Percentiles rank a stretch among this genome's conserved stretches.
These are phyloP conservation scores for Pseudochaenichthys georgianus DNA, from an alignment of 2,797 vertebrate species.

Conservation along the genomic window DNA sequence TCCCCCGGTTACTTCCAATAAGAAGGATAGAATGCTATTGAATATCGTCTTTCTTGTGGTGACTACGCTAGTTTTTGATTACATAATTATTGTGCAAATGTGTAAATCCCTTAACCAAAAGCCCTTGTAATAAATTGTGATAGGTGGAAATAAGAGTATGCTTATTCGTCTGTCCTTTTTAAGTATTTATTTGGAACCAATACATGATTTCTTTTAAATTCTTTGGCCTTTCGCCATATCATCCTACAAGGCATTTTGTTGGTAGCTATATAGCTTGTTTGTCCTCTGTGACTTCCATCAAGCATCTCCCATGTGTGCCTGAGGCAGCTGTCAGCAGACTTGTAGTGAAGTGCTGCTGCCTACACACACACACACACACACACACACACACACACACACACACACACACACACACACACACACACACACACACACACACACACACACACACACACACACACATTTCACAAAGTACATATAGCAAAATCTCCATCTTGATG, in stretches of 20 bases:
- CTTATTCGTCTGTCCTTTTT: neutral
- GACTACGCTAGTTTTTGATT: neutral
- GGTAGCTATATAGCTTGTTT: slow-evolving; percentile 61
- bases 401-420: slow-evolving; percentile 12
- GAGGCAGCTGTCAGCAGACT: slow-evolving; percentile 73
- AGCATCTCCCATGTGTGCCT: slow-evolving; percentile 57
- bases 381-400: slow-evolving; percentile 10
- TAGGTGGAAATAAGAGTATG: neutral
- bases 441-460: neutral
- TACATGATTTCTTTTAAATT: too few species aligned
- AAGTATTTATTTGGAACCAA: slow-evolving; percentile 3
- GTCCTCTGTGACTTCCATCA: slow-evolving; percentile 72
- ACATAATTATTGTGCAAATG: neutral
- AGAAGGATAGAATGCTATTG: neutral
- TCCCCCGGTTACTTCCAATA: neutral
- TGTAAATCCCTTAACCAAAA: neutral
- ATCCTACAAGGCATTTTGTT: slow-evolving; percentile 59
- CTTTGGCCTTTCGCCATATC: slow-evolving; percentile 41
- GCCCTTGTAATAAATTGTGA: neutral
- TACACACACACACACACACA: slow-evolving; percentile 5
- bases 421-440: neutral
- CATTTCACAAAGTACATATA: neutral
- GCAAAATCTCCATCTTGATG: slow-evolving; percentile 20
- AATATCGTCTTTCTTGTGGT: neutral
- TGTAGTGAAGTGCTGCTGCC: slow-evolving; percentile 53